Evolutionary conservation across 2,113 vertebrate genomes (phyloP).

Genomic region (Todiramphus saurophagus): DNA sequence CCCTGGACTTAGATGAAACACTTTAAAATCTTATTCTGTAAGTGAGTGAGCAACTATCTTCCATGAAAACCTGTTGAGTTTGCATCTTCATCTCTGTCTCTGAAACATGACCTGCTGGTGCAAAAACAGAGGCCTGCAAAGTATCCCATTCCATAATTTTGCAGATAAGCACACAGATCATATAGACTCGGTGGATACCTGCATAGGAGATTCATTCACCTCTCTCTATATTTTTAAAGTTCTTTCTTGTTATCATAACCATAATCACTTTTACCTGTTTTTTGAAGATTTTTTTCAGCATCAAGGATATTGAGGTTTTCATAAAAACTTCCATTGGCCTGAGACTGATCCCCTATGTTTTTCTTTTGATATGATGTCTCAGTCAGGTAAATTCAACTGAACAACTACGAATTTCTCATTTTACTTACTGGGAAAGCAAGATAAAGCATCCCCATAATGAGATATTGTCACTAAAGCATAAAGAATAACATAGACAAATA

Average conservation of each 20-base stretch:
- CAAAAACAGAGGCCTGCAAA: not conserved
- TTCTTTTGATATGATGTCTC: not conserved
- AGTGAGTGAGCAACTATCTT: not conserved
- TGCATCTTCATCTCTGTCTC: not conserved
- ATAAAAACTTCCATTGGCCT: not conserved
- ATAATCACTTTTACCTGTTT: not conserved
- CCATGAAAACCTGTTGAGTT: not conserved
- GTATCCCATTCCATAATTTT: not conserved
- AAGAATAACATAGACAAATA: not conserved
- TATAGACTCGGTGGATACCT: fast-evolving
- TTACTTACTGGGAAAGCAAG: not conserved
- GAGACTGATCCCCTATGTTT: not conserved
- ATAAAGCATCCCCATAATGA: not conserved
- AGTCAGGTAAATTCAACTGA: not conserved
- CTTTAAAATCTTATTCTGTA: not conserved
- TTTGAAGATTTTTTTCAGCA: not conserved
- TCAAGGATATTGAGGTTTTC: not conserved
- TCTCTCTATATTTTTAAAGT: not conserved
- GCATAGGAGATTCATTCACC: not conserved
- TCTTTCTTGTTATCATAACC: not conserved
- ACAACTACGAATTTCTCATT: not conserved
- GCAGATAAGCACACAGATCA: not conserved
- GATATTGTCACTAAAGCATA: not conserved
- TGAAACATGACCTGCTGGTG: not conserved
- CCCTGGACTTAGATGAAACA: fast-evolving